Percentiles rank a stretch among this genome's conserved stretches.
Evolutionary conservation across 2,113 vertebrate genomes (phyloP).

Genomic region (Pelecanus crispus): DNA sequence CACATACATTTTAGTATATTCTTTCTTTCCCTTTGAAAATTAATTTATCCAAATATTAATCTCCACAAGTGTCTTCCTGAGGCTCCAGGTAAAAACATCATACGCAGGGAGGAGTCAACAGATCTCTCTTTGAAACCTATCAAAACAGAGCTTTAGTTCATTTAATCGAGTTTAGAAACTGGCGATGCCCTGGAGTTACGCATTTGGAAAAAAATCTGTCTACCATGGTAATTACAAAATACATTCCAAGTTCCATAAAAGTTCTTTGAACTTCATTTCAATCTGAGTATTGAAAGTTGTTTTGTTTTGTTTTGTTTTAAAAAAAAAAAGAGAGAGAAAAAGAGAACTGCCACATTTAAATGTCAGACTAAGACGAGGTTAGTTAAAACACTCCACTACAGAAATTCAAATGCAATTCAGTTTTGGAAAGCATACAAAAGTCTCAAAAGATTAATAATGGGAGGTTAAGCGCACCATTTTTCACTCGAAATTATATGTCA

Average conservation of each 20-base stretch:
- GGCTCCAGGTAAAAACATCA: neutral
- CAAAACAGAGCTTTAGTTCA: neutral
- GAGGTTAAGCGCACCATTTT: neutral
- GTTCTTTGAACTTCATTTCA: neutral
- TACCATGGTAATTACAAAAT: neutral
- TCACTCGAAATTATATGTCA: neutral
- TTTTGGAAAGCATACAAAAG: neutral
- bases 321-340: neutral
- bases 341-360: neutral
- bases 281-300: neutral
- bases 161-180: neutral
- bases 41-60: neutral
- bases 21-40: neutral
- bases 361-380: neutral
- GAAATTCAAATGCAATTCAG: neutral
- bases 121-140: neutral
- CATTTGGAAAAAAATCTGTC: neutral
- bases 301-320: neutral
- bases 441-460: constrained; percentile 13
- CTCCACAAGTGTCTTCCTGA: neutral
- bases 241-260: neutral
- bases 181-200: neutral
- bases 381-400: neutral
- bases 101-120: neutral
- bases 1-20: neutral